A percentile compares a stretch with the other conserved stretches of the same genome.
phyloP scores from a whole-genome alignment of 2,888 invertebrate genomes.

The Ceriagrion tenellum region DNA sequence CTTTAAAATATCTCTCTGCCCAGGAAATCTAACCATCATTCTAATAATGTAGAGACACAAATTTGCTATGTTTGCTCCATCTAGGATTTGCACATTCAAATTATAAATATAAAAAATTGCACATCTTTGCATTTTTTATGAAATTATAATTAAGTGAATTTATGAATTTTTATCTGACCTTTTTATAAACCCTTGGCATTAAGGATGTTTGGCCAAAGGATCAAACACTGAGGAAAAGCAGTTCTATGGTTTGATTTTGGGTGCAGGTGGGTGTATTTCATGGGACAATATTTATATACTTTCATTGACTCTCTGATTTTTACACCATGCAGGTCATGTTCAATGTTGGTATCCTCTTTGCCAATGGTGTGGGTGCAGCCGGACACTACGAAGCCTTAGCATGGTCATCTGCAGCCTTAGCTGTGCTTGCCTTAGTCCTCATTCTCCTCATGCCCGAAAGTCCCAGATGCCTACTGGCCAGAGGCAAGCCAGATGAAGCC shows the following conservation, averaged over 20 bases:
- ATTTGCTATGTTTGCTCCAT: too few species aligned
- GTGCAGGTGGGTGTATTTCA: neutral
- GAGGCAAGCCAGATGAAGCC: slow-evolving; percentile 78
- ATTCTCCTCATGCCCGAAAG: slow-evolving; percentile 80
- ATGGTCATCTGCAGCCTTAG: slow-evolving; percentile 83
- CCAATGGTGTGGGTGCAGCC: slow-evolving; percentile 86
- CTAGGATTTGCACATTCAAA: too few species aligned
- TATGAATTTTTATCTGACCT: too few species aligned
- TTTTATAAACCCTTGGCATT: too few species aligned
- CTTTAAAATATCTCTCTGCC: too few species aligned
- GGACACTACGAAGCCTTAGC: slow-evolving; percentile 86
- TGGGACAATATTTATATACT: neutral
- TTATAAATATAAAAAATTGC: too few species aligned
- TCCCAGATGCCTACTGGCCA: slow-evolving; percentile 73
- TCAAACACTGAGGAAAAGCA: too few species aligned
- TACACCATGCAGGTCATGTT: slow-evolving; percentile 79
- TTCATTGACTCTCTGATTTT: neutral
- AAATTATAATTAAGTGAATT: too few species aligned
- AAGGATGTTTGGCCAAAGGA: too few species aligned
- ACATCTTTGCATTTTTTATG: too few species aligned
- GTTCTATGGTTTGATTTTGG: neutral
- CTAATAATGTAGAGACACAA: too few species aligned
- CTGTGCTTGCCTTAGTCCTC: slow-evolving; percentile 83
- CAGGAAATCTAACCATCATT: too few species aligned
- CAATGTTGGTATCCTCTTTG: slow-evolving; percentile 85